Base-by-base conservation (phyloP, 2,888 invertebrate genomes). In the Noctuana brunneofusca region DNA sequence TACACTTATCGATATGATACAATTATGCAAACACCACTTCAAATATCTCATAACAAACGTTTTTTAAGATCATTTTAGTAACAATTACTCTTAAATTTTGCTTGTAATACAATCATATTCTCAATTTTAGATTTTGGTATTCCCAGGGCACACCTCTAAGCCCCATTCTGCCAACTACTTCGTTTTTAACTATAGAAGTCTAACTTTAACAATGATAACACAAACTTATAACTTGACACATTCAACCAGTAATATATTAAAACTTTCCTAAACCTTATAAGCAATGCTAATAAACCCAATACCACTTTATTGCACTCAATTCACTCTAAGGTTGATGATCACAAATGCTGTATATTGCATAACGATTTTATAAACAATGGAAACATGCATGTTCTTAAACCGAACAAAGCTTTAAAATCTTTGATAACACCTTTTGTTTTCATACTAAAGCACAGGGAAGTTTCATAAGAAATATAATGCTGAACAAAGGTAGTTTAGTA, bases 1-100 rank as follows among this genome's bases (percentile, higher is more conserved):
- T 41, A 41, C 41, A 16, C 9, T 38, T 16, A 41, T 43, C 18
- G 43, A 43, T 43, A 43, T 43, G 43, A 43, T 32, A 32, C 32
- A n/a, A n/a, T n/a, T n/a, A n/a, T n/a, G n/a, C 14, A 6, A 14
- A 2, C 3, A 30, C 8, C 16, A 41, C 41, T 16, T 41, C 9
- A 41, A 41, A 41, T 18, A 18, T 8, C 4, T 4, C 11, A 43
- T 18, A 35, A n/a, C n/a, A 35, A 43, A 43, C 11, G 9, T 18
- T 3, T 43, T 20, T 2, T 16, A 41, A 43, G n/a, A n/a, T 9
- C 11, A 43, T 43, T 18, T 41, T 41, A 41, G 6, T 1, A 16
- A 16, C 41, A 41, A 16, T 18, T 41, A 41, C 41, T 16, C 16
- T 9, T 41, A 16, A 6, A 14, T 3, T 35, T 0, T 18, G 11